Conservation (phyloP, 1,140 invertebrate species). For the Heliothis subflexa region DNA sequence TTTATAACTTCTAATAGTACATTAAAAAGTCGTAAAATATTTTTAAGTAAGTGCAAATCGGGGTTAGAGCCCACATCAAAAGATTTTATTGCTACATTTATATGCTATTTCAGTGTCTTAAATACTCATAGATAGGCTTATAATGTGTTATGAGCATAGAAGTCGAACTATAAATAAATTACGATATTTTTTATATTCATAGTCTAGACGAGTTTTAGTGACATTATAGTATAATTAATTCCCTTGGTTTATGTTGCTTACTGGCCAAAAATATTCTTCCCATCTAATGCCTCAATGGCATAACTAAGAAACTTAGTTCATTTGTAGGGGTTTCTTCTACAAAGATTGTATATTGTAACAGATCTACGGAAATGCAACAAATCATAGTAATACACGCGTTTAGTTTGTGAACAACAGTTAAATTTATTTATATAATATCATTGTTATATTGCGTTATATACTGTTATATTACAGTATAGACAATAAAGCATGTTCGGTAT, state of each 20-base stretch:
- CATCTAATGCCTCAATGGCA: too few species aligned
- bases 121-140: slow-evolving; percentile 2
- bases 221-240: too few species aligned
- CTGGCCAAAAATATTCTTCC: too few species aligned
- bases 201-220: not conserved
- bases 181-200: not conserved
- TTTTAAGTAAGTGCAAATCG: slow-evolving; percentile 39
- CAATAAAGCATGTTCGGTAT: slow-evolving; percentile 67
- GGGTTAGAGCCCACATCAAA: slow-evolving; percentile 17
- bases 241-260: too few species aligned
- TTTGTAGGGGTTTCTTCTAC: not conserved
- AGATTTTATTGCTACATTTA: slow-evolving; percentile 42
- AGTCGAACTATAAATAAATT: slow-evolving; percentile 21
- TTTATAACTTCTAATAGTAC: slow-evolving; percentile 29
- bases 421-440: slow-evolving; percentile 25
- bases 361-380: slow-evolving; percentile 13
- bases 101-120: not conserved
- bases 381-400: slow-evolving; percentile 28
- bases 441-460: slow-evolving; percentile 27
- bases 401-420: slow-evolving; percentile 28
- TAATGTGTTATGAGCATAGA: slow-evolving; percentile 2
- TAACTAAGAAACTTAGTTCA: too few species aligned
- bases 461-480: slow-evolving; percentile 44
- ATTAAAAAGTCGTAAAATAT: slow-evolving; percentile 42
- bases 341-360: not conserved